A percentile compares a stretch with the other conserved stretches of the same genome.
Conservation (phyloP, 2,797 vertebrate species). For the Sparus aurata region DNA sequence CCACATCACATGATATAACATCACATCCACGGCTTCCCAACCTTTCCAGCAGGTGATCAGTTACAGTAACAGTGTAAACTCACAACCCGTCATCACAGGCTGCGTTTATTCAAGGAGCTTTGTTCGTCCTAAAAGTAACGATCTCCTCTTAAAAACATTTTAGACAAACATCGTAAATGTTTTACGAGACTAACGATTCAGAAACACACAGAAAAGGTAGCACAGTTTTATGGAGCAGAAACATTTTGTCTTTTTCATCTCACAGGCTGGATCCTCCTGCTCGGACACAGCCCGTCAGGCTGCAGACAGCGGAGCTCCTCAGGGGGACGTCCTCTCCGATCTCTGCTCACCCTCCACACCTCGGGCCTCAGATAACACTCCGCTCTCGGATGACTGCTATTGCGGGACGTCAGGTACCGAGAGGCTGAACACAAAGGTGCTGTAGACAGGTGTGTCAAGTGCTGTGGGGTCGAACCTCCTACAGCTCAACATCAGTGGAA, state of each 20-base stretch:
- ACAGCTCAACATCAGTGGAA: constrained; percentile 27
- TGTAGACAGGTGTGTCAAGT: constrained; percentile 12
- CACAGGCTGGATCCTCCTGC: constrained; percentile 8
- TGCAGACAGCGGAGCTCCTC: constrained; percentile 12
- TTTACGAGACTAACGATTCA: background rate
- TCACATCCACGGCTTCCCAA: background rate
- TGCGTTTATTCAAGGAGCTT: background rate
- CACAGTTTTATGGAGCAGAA: background rate
- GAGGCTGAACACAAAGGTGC: background rate
- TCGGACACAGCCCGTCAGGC: constrained; percentile 12
- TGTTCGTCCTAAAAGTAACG: background rate
- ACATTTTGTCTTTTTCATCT: background rate
- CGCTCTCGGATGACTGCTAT: constrained; percentile 27
- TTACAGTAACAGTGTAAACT: background rate
- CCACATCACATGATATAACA: background rate
- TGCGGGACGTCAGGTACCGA: background rate
- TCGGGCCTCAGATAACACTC: constrained; percentile 32
- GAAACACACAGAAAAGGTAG: background rate
- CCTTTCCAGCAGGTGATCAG: background rate
- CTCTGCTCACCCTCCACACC: constrained; percentile 16
- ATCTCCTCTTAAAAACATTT: background rate
- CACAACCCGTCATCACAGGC: too few relatives aligned
- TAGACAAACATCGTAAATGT: too few relatives aligned
- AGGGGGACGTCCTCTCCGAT: constrained; percentile 11
- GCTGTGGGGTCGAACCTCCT: constrained; percentile 26